Conservation (phyloP, 2,113 vertebrate genomes). For the Nycticorax nycticorax region DNA sequence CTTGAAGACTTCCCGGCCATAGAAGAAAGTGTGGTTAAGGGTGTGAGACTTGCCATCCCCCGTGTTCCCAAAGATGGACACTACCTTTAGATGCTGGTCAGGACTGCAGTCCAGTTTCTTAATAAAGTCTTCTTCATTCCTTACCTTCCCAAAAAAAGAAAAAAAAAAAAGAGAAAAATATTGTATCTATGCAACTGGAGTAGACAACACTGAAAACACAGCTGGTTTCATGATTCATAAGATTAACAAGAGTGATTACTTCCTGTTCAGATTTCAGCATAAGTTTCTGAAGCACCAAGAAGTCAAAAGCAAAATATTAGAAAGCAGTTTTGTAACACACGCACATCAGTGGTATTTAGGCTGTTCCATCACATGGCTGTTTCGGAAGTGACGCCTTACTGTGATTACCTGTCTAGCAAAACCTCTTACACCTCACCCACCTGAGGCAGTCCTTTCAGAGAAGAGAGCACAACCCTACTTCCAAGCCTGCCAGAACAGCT, state of each 20-base stretch:
- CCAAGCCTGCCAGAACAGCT: neutral
- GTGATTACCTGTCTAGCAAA: neutral
- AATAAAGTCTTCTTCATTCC: constrained; percentile 91
- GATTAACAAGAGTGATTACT: neutral
- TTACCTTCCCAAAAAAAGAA: constrained; percentile 79
- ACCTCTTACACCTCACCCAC: neutral
- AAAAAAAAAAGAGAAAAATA: neutral
- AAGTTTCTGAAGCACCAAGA: neutral
- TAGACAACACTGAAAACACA: neutral
- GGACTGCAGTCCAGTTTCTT: constrained; percentile 85
- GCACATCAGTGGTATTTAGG: neutral
- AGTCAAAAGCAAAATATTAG: neutral
- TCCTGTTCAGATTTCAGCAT: neutral
- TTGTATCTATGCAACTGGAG: neutral
- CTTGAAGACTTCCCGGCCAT: constrained; percentile 95
- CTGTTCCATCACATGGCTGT: neutral
- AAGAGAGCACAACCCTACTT: neutral
- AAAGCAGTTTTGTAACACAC: neutral
- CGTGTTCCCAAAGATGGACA: constrained; percentile 98
- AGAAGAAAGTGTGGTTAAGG: constrained; percentile 97
- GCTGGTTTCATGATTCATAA: neutral
- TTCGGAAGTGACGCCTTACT: neutral
- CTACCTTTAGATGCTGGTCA: constrained; percentile 95
- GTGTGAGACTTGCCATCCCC: constrained; percentile 98
- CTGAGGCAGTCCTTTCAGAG: neutral